Percentiles rank a stretch among this genome's conserved stretches.
Conservation (phyloP, 2,888 invertebrate genomes). For the Paralinhomoeus sp. region DNA sequence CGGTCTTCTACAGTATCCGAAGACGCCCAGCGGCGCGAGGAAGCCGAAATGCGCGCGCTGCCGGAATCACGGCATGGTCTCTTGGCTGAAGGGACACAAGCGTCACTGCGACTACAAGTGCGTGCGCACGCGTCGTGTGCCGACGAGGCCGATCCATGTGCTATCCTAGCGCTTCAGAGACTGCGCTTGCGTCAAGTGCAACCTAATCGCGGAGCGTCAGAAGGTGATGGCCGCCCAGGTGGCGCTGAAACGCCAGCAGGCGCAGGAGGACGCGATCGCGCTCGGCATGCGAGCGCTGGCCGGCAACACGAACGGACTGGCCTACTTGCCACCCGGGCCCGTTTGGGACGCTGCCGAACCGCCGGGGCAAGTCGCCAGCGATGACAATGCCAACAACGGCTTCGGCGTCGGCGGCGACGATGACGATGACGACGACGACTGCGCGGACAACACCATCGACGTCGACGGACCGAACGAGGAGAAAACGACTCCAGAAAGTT, state of each 20-base stretch:
- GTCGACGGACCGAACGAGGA: no score
- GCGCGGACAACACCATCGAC: no score
- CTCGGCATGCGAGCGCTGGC: constrained; percentile 12
- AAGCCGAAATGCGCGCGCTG: constrained; percentile 89
- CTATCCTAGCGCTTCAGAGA: constrained; percentile 36
- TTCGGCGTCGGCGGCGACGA: constrained; percentile 5
- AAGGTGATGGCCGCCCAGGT: constrained; percentile 83
- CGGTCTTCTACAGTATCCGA: neutral
- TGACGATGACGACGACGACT: constrained; percentile 6
- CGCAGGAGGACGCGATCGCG: constrained; percentile 23
- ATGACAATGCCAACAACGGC: neutral
- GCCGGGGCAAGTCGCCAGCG: constrained; percentile 7
- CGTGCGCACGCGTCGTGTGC: no score
- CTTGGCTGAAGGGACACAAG: constrained; percentile 55
- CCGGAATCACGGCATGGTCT: constrained; percentile 88
- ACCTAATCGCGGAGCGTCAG: constrained; percentile 80
- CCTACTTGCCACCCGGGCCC: constrained; percentile 59
- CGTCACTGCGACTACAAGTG: constrained; percentile 70
- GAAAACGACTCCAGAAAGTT: no score
- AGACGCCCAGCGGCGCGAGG: constrained; percentile 25
- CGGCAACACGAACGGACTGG: constrained; percentile 25
- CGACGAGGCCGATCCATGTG: no score
- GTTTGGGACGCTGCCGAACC: constrained; percentile 42
- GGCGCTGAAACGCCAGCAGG: constrained; percentile 20
- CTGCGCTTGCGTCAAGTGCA: constrained; percentile 89